Evolutionary conservation across 2,797 vertebrate species (phyloP), one percentile per base, ranked within the genome.

Genomic region (Dallia pectoralis): DNA sequence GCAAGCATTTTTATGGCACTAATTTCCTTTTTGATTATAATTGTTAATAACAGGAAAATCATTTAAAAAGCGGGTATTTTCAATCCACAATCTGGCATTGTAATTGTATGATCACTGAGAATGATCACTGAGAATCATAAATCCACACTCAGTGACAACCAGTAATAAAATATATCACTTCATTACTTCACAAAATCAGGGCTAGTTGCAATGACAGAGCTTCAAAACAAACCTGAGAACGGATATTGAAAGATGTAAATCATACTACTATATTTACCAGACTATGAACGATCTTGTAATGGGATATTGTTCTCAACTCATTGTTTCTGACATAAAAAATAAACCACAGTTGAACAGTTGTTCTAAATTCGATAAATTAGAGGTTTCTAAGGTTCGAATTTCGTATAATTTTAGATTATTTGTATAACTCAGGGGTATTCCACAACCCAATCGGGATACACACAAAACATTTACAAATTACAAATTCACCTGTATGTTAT

Each of bases 241-340:
- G 49, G 75, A 63, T 16, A 78, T 19, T 30, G 53, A 59, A 27
- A 68, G 79, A 74, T 75, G 73, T 77, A 81, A 86, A 67, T 72
- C 64, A 81, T 75, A 84, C 95, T 72, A 86, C 98, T 96, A 95
- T 95, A 84, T 93, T 90, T 76, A 97, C 89, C 89, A 98, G 82
- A 79, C 94, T 94, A 81, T 95, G 91, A 87, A 96, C 97, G 84
- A 87, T 94, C 93, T 87, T 90, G 91, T 85, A 98, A 86, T 80
- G 92, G 87, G 27, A 72, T 87, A 73, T 93, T 86, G 80, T 97
- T 93, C 40, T 44, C 66, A 99, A 86, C 85, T 93, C 92, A 79
- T 98, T 84, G 64, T 97, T 94, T 76, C 97, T 96, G 81, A 96
- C 91, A 80, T 98, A 90, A 72, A 79, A 87, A 71, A 69, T 64